Evolutionary conservation across 2,888 invertebrate species (phyloP).

Genomic region (Phytoseiulus persimilis): DNA sequence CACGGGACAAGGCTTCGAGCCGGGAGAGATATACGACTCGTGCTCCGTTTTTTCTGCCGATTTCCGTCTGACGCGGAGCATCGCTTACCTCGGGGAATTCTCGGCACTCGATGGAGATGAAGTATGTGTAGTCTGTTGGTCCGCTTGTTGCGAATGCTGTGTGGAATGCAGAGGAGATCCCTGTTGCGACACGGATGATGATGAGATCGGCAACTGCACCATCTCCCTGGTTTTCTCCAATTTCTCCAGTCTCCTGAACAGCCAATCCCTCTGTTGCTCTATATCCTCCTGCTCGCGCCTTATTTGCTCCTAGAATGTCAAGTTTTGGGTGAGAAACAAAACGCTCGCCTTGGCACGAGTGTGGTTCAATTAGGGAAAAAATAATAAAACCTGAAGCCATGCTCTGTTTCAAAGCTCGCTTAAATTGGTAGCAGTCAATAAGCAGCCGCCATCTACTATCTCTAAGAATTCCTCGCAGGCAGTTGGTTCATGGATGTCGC

Average conservation of each 20-base stretch:
- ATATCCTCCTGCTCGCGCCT: slow-evolving; percentile 73
- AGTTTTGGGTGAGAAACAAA: neutral
- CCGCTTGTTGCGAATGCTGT: slow-evolving; percentile 14
- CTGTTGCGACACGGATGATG: slow-evolving; percentile 8
- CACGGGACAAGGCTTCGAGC: neutral
- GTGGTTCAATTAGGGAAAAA: neutral
- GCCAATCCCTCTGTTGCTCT: slow-evolving; percentile 77
- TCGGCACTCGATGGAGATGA: slow-evolving; percentile 22
- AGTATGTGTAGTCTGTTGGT: slow-evolving; percentile 32
- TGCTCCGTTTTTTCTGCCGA: no score
- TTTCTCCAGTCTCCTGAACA: slow-evolving; percentile 76
- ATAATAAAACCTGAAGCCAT: neutral
- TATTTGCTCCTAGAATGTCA: slow-evolving; percentile 56
- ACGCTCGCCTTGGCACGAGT: neutral
- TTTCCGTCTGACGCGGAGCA: no score
- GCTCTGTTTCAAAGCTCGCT: slow-evolving; percentile 37
- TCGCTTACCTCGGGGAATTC: slow-evolving; percentile 24
- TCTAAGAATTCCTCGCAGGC: neutral
- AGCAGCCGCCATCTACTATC: neutral
- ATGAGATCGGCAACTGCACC: neutral
- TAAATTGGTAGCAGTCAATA: neutral
- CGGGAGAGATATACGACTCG: neutral
- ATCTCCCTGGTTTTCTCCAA: slow-evolving; percentile 62
- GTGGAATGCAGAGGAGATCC: slow-evolving; percentile 25
- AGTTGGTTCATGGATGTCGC: neutral